Base-by-base conservation (phyloP, 2,797 vertebrate species). In the Rhadinocentrus ornatus region DNA sequence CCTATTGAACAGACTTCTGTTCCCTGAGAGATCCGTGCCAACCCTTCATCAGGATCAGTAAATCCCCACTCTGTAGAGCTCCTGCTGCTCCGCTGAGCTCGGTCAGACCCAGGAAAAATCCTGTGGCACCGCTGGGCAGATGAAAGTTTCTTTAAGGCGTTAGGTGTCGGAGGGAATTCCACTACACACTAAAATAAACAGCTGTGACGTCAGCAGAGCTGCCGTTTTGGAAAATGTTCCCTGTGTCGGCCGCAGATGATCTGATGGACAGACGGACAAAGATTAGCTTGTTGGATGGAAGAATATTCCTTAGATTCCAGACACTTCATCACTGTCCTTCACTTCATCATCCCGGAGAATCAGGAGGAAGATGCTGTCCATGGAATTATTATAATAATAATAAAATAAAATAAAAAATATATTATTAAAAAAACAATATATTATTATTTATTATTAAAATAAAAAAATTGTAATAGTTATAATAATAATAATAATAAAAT, bases 151-250 rank as follows among this genome's bases (percentile, higher is more conserved):
- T 91, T 86, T 85, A 62, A 89, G 89, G 84, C 88, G 37, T 87
- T 82, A 65, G 84, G 83, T 91, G 91, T 88, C 90, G 67, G 78
- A 90, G 89, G 86, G 89, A 86, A 88, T 89, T 92, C 90, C 88
- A 72, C 74, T 50, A 77, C 82, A 79, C 62, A 74, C 83, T 89
- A 78, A 88, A 89, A 85, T 79, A 90, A 93, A 94, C 88, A 91
- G 52, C 55, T 59, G 82, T 90, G 90, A 89, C 77, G 85, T 83
- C 89, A 88, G 89, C 87, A 64, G 65, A 70, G 84, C 71, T 39
- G 61, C 82, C 59, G 13, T 63, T 68, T 83, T 79, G 84, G 76
- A 72, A 88, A 88, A 76, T 55, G 66, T 18, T 59, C 53, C 76
- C 76, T 67, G 71, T 80, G 84, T 78, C 50, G 56, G 78, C 73